Conservation (phyloP, 1,140 invertebrate genomes). For the Pollicipes pollicipes region DNA sequence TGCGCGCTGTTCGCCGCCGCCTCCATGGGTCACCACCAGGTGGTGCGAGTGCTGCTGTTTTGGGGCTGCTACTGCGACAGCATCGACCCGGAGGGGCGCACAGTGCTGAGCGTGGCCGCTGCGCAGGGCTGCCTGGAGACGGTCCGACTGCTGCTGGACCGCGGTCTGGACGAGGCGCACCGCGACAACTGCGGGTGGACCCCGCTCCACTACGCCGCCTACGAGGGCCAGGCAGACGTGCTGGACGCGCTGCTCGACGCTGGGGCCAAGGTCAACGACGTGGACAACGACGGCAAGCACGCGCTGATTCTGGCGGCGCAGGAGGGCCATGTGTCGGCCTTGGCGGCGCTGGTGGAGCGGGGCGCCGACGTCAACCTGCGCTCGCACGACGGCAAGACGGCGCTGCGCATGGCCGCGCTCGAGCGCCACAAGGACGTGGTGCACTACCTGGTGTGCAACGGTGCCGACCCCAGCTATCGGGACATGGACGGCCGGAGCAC, state of each 20-base stretch:
- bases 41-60: slow-evolving; percentile 60
- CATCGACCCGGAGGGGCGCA: slow-evolving; percentile 77
- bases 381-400: slow-evolving; percentile 84
- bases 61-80: slow-evolving; percentile 78
- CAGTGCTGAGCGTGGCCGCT: slow-evolving; percentile 41
- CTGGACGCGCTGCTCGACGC: slow-evolving; percentile 69
- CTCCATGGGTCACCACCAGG: slow-evolving; percentile 63
- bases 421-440: slow-evolving; percentile 71
- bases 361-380: slow-evolving; percentile 66
- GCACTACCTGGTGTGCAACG: slow-evolving; percentile 46
- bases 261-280: slow-evolving; percentile 76
- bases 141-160: slow-evolving; percentile 67
- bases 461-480: slow-evolving; percentile 63
- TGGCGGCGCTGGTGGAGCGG: slow-evolving; percentile 48
- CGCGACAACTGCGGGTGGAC: slow-evolving; percentile 85
- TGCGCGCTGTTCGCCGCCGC: slow-evolving; percentile 62
- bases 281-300: slow-evolving; percentile 85
- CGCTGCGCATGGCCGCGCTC: slow-evolving; percentile 68
- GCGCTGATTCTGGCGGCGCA: slow-evolving; percentile 73
- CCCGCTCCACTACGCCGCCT: slow-evolving; percentile 74
- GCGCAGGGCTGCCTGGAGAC: slow-evolving; percentile 39
- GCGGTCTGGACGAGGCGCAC: slow-evolving; percentile 77
- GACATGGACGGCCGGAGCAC: slow-evolving; percentile 84
- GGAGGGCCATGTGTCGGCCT: slow-evolving; percentile 59
- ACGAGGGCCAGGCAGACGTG: slow-evolving; percentile 79